phyloP scores from a whole-genome alignment of 2,888 invertebrate genomes.

The Nudaria mundana region DNA sequence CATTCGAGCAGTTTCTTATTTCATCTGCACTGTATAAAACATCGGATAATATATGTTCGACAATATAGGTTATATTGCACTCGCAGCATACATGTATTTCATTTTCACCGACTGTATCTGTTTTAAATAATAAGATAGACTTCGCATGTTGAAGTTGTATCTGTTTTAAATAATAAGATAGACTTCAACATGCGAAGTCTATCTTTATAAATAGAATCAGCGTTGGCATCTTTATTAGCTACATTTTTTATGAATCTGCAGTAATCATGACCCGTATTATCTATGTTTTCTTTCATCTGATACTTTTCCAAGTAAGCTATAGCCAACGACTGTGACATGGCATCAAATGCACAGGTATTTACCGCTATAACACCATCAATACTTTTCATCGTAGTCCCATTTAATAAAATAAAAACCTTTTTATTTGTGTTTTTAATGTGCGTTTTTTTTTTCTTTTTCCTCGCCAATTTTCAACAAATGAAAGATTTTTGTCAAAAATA shows the following conservation, averaged over 20 bases:
- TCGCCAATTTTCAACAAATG: too few species aligned
- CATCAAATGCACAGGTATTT: too few species aligned
- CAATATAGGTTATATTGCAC: background rate
- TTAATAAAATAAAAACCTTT: too few species aligned
- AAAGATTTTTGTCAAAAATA: too few species aligned
- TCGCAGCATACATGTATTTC: background rate
- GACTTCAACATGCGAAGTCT: background rate
- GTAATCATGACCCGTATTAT: background rate
- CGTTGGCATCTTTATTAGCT: background rate
- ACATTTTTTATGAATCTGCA: background rate
- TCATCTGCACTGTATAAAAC: background rate
- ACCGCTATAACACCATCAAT: too few species aligned
- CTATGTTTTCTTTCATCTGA: background rate
- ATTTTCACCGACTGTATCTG: background rate
- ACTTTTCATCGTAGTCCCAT: too few species aligned
- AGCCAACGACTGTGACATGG: too few species aligned
- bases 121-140: background rate
- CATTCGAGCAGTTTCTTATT: background rate
- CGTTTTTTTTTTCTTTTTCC: too few species aligned
- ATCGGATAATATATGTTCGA: background rate
- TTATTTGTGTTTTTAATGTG: too few species aligned
- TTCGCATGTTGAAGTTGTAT: too few species aligned
- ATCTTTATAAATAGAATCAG: slow-evolving; percentile 29
- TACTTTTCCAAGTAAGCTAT: too few species aligned
- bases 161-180: background rate